A percentile compares a stretch with the other conserved stretches of the same genome.
These are phyloP conservation scores for Piliocolobus tephrosceles DNA, from an alignment of 2,113 vertebrate genomes.

Conservation along the genomic window DNA sequence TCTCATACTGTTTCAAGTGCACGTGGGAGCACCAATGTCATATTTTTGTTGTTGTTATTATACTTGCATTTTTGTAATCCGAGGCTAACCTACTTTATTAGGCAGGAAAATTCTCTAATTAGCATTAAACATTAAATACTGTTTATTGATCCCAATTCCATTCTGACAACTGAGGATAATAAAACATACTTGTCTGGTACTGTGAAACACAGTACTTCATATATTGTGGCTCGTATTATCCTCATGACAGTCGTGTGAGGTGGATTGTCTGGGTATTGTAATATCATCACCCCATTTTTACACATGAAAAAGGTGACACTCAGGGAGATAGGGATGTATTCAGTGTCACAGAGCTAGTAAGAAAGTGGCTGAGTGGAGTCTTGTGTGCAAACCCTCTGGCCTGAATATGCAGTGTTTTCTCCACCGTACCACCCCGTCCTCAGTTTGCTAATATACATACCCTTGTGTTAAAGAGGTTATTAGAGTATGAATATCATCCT, in stretches of 20 bases:
- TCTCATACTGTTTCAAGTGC: not conserved
- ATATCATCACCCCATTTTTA: not conserved
- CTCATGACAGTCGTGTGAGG: not conserved
- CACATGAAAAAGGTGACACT: not conserved
- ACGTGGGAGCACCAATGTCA: too few species aligned
- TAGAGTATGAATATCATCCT: not conserved
- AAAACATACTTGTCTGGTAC: not conserved
- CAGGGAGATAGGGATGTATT: not conserved
- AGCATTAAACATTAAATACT: not conserved
- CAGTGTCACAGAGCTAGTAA: not conserved
- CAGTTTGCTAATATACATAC: fast-evolving
- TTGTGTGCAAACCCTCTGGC: fast-evolving
- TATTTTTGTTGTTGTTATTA: not conserved
- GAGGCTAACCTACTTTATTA: not conserved
- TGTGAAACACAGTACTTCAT: not conserved
- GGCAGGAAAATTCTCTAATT: not conserved
- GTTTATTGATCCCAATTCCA: not conserved
- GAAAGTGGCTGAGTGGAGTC: not conserved
- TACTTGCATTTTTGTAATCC: not conserved
- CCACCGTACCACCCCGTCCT: fast-evolving
- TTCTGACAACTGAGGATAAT: not conserved
- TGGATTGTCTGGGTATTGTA: not conserved
- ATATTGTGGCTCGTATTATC: not conserved
- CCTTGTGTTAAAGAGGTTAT: not conserved
- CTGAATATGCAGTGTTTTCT: not conserved